Conservation (phyloP, 23 tunicate genomes). For the Halocynthia aurantium region DNA sequence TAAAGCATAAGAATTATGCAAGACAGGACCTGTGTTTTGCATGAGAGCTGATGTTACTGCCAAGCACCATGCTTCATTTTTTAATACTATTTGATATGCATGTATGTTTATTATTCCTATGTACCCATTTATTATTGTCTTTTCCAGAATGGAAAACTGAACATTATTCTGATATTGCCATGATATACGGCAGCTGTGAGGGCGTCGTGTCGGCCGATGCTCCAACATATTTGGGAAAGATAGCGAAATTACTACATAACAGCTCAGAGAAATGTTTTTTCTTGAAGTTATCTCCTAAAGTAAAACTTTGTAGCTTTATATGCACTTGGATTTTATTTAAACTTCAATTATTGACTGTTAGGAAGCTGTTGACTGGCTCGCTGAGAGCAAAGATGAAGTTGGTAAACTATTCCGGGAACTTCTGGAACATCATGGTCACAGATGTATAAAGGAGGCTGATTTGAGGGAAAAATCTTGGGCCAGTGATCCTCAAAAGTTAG, state of each 20-base stretch:
- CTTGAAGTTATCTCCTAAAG: conserved; percentile 3
- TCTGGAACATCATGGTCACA: conserved; percentile 26
- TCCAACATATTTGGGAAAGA: conserved; percentile 9
- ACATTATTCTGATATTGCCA: conserved; percentile 18
- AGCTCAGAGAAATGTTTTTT: conserved; percentile 8
- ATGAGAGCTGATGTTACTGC: no score
- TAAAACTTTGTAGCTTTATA: not conserved
- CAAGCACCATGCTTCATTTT: no score
- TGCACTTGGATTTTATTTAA: not conserved
- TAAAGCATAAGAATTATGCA: no score
- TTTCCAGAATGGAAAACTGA: conserved; percentile 22
- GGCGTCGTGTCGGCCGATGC: conserved; percentile 18
- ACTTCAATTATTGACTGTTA: not conserved
- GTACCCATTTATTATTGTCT: no score
- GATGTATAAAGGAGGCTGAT: conserved; percentile 33
- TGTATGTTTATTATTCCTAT: no score
- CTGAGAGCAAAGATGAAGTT: conserved; percentile 11
- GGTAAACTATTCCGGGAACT: conserved; percentile 8
- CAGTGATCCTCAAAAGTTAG: conserved; percentile 22
- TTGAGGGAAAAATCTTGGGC: conserved; percentile 40
- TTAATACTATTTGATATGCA: no score
- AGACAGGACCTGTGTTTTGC: no score
- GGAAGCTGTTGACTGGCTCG: conserved; percentile 42
- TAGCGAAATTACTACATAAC: not conserved
- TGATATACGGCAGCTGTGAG: conserved; percentile 7